Evolutionary conservation across 2,113 vertebrate genomes (phyloP), one percentile per base, ranked within the genome.

Genomic region (Oryzias woworae): DNA sequence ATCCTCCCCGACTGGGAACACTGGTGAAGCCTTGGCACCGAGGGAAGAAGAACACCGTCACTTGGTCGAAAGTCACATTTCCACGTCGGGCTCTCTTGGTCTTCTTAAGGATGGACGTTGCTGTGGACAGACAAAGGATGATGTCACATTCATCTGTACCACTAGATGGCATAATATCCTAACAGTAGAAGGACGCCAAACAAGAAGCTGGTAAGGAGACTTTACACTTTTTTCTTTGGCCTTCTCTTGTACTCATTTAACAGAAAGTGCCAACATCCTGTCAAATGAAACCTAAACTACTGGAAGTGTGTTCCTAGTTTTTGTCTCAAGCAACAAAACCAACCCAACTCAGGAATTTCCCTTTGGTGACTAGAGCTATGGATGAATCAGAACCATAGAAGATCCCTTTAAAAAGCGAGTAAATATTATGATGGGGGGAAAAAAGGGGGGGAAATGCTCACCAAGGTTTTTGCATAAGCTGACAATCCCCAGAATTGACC

Each of bases 21-120:
- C 96, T 96, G 48, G 95, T 97, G 91, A 99, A 99, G 28, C 97
- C 97, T 86, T 99, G 97, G 88, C 97, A 98, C 73, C 96, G 93
- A 1, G 93, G 93, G 86, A 99, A 99, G 92, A 95, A 97, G 90
- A 94, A 99, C 72, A 98, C 96, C 0, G 93, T 96, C 82, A 98
- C 94, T 82, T 93, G 93, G 81, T 95, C 92, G 17, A 99, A 99
- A 59, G 93, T 90, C 41, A 99, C 95, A 0, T 91, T 94, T 74
- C 93, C 90, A 5, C 91, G 89, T 52, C 92, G 92, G 0, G 87
- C 69, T 26, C 92, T 85, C 65, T 94, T 95, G 69, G 92, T 84
- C 71, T 94, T 95, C 91, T 96, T 99, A 79, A 98, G 91, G 81
- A 99, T 98, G 66, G 97, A 96, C 0, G 78, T 92, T 3, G 94